Base-by-base conservation (phyloP, 2,797 vertebrate species). In the Sitta carolinensis region DNA sequence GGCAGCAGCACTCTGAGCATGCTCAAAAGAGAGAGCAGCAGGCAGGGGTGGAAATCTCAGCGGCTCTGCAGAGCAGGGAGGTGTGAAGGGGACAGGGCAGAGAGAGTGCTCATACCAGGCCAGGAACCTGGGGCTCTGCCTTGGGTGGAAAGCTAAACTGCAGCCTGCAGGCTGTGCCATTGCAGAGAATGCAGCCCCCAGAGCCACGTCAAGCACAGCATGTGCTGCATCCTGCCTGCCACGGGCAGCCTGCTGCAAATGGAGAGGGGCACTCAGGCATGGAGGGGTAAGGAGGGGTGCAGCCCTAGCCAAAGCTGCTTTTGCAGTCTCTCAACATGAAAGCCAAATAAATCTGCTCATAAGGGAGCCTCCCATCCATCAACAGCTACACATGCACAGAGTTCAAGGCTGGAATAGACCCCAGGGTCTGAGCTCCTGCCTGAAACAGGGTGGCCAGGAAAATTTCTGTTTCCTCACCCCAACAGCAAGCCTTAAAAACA, bases 301-400 rank as follows among this genome's bases (percentile, higher is more conserved):
- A 78, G 66, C 62, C 69, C 1, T 40, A 15, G 30, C 66, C 85
- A 94, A 13, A 93, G 85, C 85, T 90, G 43, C 89, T 81, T 78
- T 22, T 34, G 73, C 69, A 73, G 69, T 10, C 69, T 89, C 4
- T 0, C 62, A 43, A 64, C 79, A 64, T n/a, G 36, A 90, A 89
- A 96, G 51, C 30, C 83, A 88, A 91, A 93, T 72, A 85, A 90
- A 92, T 72, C 66, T 88, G 83, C 66, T 81, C 63, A 84, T 48
- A 54, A 72, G 58, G 36, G 51, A 92, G 68, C 52, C 50, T 93
- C 45, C 29, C 45, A 68, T 81, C 66, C 59, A 88, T 48, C 76
- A 89, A 51, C 66, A 86, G 75, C 50, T 72, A 55, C 45, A 55
- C 10, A 20, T 0, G 5, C 40, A 34, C 48, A 32, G 54, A 73